A percentile compares a stretch with the other conserved stretches of the same genome.
Conservation (phyloP, 1,140 invertebrate genomes). For the Amphibalanus amphitrite region DNA sequence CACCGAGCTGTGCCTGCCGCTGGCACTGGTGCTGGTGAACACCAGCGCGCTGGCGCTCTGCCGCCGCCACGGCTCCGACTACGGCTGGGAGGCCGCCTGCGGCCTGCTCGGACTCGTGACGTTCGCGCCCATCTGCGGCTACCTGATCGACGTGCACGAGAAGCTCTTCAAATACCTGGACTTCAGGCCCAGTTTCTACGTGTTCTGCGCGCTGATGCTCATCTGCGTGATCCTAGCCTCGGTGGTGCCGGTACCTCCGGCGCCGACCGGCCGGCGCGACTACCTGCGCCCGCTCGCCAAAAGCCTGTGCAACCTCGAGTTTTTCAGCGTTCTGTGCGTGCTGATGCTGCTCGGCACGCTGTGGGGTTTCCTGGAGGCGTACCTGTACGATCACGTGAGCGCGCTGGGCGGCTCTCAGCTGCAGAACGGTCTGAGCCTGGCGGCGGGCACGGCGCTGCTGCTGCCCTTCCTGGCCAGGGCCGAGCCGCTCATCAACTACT, state of each 20-base stretch:
- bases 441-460: slow-evolving; percentile 43
- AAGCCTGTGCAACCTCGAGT: neutral
- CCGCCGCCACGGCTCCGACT: slow-evolving; percentile 55
- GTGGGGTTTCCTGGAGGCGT: slow-evolving; percentile 59
- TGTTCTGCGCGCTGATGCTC: slow-evolving; percentile 40
- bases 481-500: slow-evolving; percentile 61
- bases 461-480: slow-evolving; percentile 55
- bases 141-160: slow-evolving; percentile 25
- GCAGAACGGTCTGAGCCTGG: slow-evolving; percentile 44
- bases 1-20: slow-evolving; percentile 55
- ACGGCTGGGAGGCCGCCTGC: slow-evolving; percentile 57
- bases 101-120: slow-evolving; percentile 51
- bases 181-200: slow-evolving; percentile 33
- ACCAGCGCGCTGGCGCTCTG: slow-evolving; percentile 61
- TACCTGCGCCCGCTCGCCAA: slow-evolving; percentile 12
- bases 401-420: slow-evolving; percentile 37
- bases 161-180: slow-evolving; percentile 21
- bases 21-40: slow-evolving; percentile 47
- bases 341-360: slow-evolving; percentile 50
- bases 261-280: slow-evolving; percentile 12
- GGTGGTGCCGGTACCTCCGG: slow-evolving; percentile 18
- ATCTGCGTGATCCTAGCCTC: slow-evolving; percentile 41
- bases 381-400: slow-evolving; percentile 43
- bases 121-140: slow-evolving; percentile 46
- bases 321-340: slow-evolving; percentile 40